phyloP scores from a whole-genome alignment of 2,888 invertebrate species.

The Hydraecia micacea region DNA sequence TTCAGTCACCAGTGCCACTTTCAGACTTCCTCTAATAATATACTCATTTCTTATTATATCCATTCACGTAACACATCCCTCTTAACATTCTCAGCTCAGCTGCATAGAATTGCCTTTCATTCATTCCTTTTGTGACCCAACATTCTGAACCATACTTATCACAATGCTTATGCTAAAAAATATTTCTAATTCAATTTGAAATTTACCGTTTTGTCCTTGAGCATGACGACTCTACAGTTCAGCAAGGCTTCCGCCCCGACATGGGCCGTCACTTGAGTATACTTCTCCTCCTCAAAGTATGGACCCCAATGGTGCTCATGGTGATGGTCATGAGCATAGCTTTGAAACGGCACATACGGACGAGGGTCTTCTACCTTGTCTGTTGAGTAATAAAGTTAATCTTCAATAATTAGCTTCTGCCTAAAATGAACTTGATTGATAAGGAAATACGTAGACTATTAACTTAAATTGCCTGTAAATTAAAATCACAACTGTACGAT shows the following conservation, averaged over 20 bases:
- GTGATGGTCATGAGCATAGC: constrained; percentile 89
- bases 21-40: neutral
- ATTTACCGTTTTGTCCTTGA: constrained; percentile 91
- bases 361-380: constrained; percentile 86
- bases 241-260: constrained; percentile 92
- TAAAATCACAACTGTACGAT: neutral
- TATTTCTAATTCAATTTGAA: neutral
- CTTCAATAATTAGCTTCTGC: neutral
- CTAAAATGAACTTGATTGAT: constrained; percentile 18
- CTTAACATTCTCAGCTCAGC: neutral
- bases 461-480: neutral
- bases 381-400: constrained; percentile 62
- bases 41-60: neutral
- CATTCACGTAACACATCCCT: neutral
- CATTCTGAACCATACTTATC: too few species aligned
- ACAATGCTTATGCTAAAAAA: neutral
- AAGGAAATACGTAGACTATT: neutral
- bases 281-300: constrained; percentile 92
- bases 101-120: too few species aligned
- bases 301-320: constrained; percentile 94
- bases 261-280: constrained; percentile 91
- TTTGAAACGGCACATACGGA: constrained; percentile 85
- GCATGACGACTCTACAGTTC: constrained; percentile 93
- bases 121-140: too few species aligned
- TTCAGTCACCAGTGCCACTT: neutral